These are phyloP conservation scores for Omphaloscelis lunosa DNA, from an alignment of 2,888 invertebrate species.

Conservation along the genomic window DNA sequence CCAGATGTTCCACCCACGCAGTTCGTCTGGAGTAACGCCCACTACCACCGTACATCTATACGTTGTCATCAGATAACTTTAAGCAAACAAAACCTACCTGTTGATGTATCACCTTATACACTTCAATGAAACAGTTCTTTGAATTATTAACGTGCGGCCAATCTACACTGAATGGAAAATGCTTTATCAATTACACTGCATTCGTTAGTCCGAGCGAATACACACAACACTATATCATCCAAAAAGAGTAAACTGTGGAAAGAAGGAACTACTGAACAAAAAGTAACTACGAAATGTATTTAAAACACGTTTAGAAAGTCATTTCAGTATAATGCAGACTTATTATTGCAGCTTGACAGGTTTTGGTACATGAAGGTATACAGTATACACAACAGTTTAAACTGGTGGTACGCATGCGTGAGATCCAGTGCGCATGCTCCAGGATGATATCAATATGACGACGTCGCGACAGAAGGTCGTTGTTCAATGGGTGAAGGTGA, in stretches of 20 bases:
- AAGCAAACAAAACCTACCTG: constrained; percentile 82
- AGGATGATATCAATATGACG: constrained; percentile 86
- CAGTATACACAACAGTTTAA: constrained; percentile 81
- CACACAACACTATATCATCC: constrained; percentile 44
- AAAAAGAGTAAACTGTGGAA: constrained; percentile 53
- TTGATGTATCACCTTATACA: constrained; percentile 77
- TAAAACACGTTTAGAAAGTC: constrained; percentile 65
- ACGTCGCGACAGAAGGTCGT: constrained; percentile 76
- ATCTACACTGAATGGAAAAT: constrained; percentile 57
- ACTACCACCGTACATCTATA: constrained; percentile 74
- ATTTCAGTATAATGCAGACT: constrained; percentile 75
- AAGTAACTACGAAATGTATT: constrained; percentile 68
- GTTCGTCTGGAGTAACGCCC: constrained; percentile 86
- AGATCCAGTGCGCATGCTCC: constrained; percentile 78
- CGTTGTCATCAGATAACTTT: constrained; percentile 70
- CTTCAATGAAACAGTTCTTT: constrained; percentile 66
- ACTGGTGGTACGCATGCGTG: constrained; percentile 77
- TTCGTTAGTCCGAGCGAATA: constrained; percentile 29
- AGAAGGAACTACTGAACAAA: constrained; percentile 67
- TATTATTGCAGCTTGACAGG: constrained; percentile 83
- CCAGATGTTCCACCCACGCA: constrained; percentile 84
- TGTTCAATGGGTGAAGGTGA: constrained; percentile 84
- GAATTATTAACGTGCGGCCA: constrained; percentile 53
- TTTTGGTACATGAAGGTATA: constrained; percentile 78
- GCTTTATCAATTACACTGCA: constrained; percentile 58